A percentile compares a stretch with the other conserved stretches of the same genome.
phyloP scores from a whole-genome alignment of 64 coral and sea anemone genomes.

The Orbicella faveolata region DNA sequence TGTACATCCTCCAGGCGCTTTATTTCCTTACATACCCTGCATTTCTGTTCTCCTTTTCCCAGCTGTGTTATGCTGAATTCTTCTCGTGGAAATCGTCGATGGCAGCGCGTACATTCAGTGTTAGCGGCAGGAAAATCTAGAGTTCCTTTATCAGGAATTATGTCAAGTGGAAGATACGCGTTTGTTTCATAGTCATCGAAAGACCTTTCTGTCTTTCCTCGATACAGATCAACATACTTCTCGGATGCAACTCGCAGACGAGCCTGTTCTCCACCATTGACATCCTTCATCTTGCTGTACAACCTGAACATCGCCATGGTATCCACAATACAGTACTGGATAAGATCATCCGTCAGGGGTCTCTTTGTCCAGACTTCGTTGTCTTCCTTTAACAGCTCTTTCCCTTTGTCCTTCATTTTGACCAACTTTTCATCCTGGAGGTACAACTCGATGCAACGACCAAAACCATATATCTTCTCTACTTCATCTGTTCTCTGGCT shows the following conservation, averaged over 20 bases:
- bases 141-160: conserved; percentile 39
- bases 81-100: conserved; percentile 20
- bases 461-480: conserved; percentile 45
- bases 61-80: conserved; percentile 29
- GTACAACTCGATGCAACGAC: conserved; percentile 52
- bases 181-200: conserved; percentile 64
- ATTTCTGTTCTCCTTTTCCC: conserved; percentile 12
- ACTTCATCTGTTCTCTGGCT: conserved; percentile 34
- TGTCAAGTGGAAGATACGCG: conserved; percentile 30
- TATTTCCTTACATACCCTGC: conserved; percentile 28
- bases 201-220: conserved; percentile 43
- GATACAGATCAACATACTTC: conserved; percentile 63
- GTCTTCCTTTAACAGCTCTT: not conserved
- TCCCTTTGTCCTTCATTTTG: not conserved
- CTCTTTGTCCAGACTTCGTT: conserved; percentile 44
- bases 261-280: conserved; percentile 18
- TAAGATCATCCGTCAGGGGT: conserved; percentile 19
- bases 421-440: conserved; percentile 34
- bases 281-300: not conserved
- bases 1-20: not conserved
- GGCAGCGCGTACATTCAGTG: not conserved
- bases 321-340: conserved; percentile 59
- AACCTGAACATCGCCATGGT: conserved; percentile 1
- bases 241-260: conserved; percentile 61
- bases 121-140: not conserved